Conservation (phyloP, 1,140 invertebrate species). For the Drosophila nigrodunni region DNA sequence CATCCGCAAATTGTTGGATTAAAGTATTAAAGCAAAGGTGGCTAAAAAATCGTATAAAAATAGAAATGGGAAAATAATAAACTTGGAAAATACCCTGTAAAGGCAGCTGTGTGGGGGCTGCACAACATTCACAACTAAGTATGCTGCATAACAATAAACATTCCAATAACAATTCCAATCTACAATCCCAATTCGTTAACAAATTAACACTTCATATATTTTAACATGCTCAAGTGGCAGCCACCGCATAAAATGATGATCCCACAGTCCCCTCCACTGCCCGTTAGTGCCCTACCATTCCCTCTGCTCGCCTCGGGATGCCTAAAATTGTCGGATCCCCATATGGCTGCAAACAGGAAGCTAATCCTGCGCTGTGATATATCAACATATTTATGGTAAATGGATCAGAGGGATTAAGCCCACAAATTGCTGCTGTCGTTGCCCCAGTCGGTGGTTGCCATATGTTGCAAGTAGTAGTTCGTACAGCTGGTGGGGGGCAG, state of each 20-base stretch:
- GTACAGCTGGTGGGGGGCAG: conserved; percentile 12
- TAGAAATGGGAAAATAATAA: not conserved
- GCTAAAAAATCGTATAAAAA: not conserved
- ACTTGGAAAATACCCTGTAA: not conserved
- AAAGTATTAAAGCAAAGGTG: conserved; percentile 16
- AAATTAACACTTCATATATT: conserved; percentile 82
- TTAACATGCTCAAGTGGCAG: conserved; percentile 57
- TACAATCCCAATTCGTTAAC: conserved; percentile 48
- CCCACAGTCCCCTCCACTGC: not conserved
- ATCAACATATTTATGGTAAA: conserved; percentile 84
- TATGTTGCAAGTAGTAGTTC: conserved; percentile 48
- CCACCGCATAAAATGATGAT: conserved; percentile 27
- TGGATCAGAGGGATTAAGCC: conserved; percentile 70
- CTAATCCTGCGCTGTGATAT: conserved; percentile 82
- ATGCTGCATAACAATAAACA: conserved; percentile 73
- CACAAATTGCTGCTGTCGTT: conserved; percentile 24
- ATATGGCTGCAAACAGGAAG: conserved; percentile 79
- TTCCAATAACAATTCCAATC: conserved; percentile 67
- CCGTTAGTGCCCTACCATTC: too few relatives aligned
- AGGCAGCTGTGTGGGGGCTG: conserved; percentile 53
- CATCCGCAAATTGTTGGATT: conserved; percentile 9
- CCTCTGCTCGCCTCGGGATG: not conserved
- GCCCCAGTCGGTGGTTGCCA: conserved; percentile 58
- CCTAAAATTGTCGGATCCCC: conserved; percentile 45
- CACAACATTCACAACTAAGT: conserved; percentile 47